Conservation (phyloP, 2,113 vertebrate genomes). For the Paracanthobrama guichenoti region DNA sequence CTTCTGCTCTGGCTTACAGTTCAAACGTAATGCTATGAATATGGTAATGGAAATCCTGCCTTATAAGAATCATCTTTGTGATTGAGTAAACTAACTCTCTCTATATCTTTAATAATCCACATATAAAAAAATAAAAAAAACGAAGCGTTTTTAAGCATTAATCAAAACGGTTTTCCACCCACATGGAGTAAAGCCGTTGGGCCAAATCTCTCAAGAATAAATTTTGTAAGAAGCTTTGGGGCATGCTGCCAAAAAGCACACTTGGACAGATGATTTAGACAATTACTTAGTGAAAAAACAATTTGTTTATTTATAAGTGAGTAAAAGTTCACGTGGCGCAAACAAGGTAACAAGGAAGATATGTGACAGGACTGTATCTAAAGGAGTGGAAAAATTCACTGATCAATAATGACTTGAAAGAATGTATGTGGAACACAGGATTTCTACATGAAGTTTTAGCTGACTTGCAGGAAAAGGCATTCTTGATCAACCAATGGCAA, state of each 20-base stretch:
- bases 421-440: background rate
- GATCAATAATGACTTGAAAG: background rate
- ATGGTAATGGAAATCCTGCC: background rate
- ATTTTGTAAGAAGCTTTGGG: slow-evolving; percentile 37
- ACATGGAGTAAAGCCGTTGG: slow-evolving; percentile 29
- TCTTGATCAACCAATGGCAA: slow-evolving; percentile 63
- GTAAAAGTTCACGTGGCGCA: background rate
- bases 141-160: slow-evolving; percentile 9
- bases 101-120: background rate
- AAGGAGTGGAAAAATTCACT: background rate
- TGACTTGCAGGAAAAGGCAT: slow-evolving; percentile 57
- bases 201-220: slow-evolving; percentile 38
- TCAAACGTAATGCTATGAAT: background rate
- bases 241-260: slow-evolving; percentile 32
- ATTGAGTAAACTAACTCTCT: too few relatives aligned
- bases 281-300: background rate
- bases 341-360: background rate
- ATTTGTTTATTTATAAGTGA: background rate
- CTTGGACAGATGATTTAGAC: slow-evolving; percentile 10
- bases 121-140: slow-evolving; percentile 3
- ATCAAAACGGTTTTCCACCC: slow-evolving; percentile 6
- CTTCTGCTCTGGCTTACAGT: background rate
- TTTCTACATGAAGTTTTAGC: slow-evolving; percentile 28
- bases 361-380: background rate
- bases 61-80: background rate